These are phyloP conservation scores for Mus musculus DNA, from an alignment of 2,113 vertebrate species.

Conservation along the genomic window DNA sequence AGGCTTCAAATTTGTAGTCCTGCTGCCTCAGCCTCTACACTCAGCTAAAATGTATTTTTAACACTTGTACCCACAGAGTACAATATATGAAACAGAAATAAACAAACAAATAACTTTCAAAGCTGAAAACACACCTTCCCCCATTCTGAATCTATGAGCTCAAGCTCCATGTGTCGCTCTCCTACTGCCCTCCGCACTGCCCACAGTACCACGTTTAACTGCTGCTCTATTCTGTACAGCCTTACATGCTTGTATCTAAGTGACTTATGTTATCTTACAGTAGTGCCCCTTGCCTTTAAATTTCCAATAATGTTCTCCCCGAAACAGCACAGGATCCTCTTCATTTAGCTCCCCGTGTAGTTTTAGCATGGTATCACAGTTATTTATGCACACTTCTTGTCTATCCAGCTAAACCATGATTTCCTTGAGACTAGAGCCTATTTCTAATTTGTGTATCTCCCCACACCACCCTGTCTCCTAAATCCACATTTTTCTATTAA, in stretches of 20 bases:
- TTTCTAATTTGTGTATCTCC: slow-evolving; percentile 36
- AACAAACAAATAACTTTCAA: slow-evolving; percentile 28
- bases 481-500: slow-evolving; percentile 58
- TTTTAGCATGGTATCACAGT: slow-evolving; percentile 10
- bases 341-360: slow-evolving; percentile 1
- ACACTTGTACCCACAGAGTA: slow-evolving; percentile 3
- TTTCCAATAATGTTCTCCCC: slow-evolving; percentile 48
- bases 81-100: not conserved
- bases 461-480: slow-evolving; percentile 35
- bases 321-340: slow-evolving; percentile 41
- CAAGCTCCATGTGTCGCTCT: slow-evolving; percentile 43
- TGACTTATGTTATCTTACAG: slow-evolving; percentile 30
- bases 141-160: slow-evolving; percentile 19
- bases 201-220: not conserved
- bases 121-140: not conserved
- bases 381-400: slow-evolving; percentile 17
- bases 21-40: not conserved
- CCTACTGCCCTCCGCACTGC: slow-evolving; percentile 18
- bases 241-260: slow-evolving; percentile 24
- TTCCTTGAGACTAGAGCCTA: not conserved
- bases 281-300: slow-evolving; percentile 44
- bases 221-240: slow-evolving; percentile 9
- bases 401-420: slow-evolving; percentile 22
- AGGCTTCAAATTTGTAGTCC: not conserved
- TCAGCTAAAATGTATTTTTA: not conserved